phyloP scores from a whole-genome alignment of 2,113 vertebrate species.

The Alligator sinensis region DNA sequence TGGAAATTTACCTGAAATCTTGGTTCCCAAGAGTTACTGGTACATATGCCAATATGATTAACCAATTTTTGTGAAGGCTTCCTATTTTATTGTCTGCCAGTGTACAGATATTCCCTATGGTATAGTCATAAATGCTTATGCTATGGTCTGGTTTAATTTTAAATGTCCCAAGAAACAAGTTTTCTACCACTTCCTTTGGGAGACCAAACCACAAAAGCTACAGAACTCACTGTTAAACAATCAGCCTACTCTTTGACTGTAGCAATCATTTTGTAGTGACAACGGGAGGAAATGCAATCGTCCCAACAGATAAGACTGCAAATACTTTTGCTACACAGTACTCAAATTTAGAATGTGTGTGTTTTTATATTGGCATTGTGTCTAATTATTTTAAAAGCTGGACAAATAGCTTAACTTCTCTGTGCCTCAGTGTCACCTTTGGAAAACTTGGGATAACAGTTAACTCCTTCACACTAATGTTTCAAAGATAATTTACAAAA shows the following conservation, averaged over 20 bases:
- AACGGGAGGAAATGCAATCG: not conserved
- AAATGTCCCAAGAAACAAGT: conserved; percentile 22
- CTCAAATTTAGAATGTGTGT: not conserved
- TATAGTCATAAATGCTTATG: not conserved
- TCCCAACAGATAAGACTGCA: conserved; percentile 4
- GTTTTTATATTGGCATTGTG: not conserved
- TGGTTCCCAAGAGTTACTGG: not conserved
- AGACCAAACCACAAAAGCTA: not conserved
- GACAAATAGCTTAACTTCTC: not conserved
- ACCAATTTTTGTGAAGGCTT: not conserved
- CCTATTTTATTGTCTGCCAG: conserved; percentile 5
- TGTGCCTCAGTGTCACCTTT: not conserved
- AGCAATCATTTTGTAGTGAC: conserved; percentile 12
- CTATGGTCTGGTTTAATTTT: conserved; percentile 12
- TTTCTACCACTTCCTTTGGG: conserved; percentile 37
- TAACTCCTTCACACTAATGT: not conserved
- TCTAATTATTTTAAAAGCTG: not conserved
- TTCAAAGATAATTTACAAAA: not conserved
- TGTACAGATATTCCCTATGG: not conserved
- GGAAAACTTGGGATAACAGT: not conserved
- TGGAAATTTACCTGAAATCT: conserved; percentile 1
- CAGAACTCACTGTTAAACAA: not conserved
- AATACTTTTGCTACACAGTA: not conserved
- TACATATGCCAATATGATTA: not conserved
- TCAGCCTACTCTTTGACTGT: not conserved